These are phyloP conservation scores for Galemys pyrenaicus DNA, from an alignment of 2,113 vertebrate genomes.

Conservation along the genomic window DNA sequence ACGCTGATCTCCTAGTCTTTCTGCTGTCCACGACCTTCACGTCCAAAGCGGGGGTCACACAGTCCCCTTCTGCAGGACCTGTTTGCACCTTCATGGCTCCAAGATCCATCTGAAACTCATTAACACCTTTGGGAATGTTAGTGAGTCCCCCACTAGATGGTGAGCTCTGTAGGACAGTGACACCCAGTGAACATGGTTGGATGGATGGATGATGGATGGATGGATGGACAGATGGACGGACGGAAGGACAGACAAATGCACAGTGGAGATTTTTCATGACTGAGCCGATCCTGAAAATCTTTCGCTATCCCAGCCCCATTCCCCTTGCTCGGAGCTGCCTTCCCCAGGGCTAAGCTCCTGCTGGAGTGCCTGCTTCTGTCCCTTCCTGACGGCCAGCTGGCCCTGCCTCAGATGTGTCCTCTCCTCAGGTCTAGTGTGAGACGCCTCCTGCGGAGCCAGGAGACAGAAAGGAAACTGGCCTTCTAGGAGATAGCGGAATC, in stretches of 20 bases:
- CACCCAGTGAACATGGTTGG: neutral
- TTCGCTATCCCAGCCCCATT: neutral
- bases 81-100: neutral
- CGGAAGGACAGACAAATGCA: neutral
- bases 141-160: neutral
- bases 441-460: neutral
- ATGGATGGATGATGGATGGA: neutral
- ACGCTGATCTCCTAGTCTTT: neutral
- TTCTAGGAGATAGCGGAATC: neutral
- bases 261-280: accelerated
- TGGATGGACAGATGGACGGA: neutral
- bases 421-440: neutral
- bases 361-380: neutral
- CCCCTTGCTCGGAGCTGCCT: neutral
- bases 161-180: neutral
- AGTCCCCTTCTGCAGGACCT: neutral
- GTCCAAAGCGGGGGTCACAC: neutral
- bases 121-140: too few species aligned
- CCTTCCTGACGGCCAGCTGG: neutral
- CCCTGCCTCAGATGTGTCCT: neutral
- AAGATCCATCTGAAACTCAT: too few species aligned
- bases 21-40: neutral
- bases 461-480: neutral
- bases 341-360: neutral
- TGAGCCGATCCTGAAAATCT: neutral